Evolutionary conservation across 2,888 invertebrate genomes (phyloP).

Genomic region (Eilema griseolum): DNA sequence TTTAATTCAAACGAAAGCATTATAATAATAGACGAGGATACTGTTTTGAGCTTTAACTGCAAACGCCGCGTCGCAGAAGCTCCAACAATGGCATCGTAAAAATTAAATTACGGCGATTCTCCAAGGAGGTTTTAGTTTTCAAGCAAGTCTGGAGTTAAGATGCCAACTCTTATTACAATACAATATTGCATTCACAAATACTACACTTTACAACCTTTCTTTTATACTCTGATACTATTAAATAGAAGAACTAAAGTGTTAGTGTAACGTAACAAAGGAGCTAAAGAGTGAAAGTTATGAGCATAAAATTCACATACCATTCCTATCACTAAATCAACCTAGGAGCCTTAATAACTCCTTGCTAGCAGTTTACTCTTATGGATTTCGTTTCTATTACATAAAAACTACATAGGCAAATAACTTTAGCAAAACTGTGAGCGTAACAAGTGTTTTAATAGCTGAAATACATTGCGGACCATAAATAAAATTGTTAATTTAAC

Average conservation of each 20-base stretch:
- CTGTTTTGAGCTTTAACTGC: slow-evolving; percentile 68
- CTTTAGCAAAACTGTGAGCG: background rate
- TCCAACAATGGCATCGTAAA: slow-evolving; percentile 78
- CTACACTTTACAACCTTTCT: slow-evolving; percentile 30
- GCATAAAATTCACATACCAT: background rate
- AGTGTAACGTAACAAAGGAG: background rate
- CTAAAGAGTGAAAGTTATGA: background rate
- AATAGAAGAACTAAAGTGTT: slow-evolving; percentile 2
- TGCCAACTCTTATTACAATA: slow-evolving; percentile 68
- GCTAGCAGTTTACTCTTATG: background rate
- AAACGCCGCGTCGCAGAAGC: slow-evolving; percentile 69
- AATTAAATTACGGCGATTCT: slow-evolving; percentile 81
- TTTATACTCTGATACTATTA: slow-evolving; percentile 23
- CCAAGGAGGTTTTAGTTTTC: slow-evolving; percentile 78
- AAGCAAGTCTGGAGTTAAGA: slow-evolving; percentile 68
- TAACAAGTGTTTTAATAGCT: slow-evolving; percentile 35
- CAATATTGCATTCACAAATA: slow-evolving; percentile 67
- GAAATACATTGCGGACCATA: slow-evolving; percentile 50
- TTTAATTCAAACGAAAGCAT: slow-evolving; percentile 44
- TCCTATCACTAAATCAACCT: background rate
- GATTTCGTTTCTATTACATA: background rate
- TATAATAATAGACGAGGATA: slow-evolving; percentile 54
- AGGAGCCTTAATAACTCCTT: background rate
- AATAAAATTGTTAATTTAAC: slow-evolving; percentile 70
- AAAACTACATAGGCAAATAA: too few species aligned